Percentiles rank a stretch among this genome's conserved stretches.
These are phyloP conservation scores for Recurvirostra avosetta DNA, from an alignment of 2,113 vertebrate species.

Conservation along the genomic window DNA sequence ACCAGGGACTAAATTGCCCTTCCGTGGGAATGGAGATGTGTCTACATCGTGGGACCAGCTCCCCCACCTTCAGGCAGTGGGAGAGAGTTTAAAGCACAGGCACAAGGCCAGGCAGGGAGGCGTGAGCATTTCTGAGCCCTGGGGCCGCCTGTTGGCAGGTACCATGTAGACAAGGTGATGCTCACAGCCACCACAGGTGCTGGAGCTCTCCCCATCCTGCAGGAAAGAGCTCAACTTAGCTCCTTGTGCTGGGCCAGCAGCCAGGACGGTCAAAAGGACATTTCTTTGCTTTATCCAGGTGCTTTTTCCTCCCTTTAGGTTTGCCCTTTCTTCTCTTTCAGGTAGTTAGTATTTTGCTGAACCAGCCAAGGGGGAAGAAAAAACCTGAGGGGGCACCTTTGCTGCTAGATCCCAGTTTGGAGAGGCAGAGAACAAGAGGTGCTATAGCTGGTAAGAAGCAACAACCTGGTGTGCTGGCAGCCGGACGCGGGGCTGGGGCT, in stretches of 20 bases:
- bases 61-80: background rate
- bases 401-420: background rate
- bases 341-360: background rate
- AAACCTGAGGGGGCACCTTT: background rate
- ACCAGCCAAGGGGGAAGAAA: background rate
- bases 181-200: background rate
- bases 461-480: background rate
- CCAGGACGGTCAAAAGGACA: background rate
- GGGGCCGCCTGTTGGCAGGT: background rate
- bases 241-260: background rate
- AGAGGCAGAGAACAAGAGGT: background rate
- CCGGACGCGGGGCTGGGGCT: fast-evolving
- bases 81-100: background rate
- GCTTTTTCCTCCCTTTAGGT: background rate
- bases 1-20: background rate
- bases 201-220: background rate
- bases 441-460: background rate
- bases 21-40: background rate
- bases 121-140: fast-evolving
- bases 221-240: background rate
- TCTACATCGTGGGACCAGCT: fast-evolving
- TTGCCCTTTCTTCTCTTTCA: background rate
- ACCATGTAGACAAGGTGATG: background rate
- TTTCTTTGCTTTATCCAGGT: background rate
- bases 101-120: background rate